A percentile compares a stretch with the other conserved stretches of the same genome.
These are phyloP conservation scores for Cosmia trapezina DNA, from an alignment of 2,888 invertebrate species.

Conservation along the genomic window DNA sequence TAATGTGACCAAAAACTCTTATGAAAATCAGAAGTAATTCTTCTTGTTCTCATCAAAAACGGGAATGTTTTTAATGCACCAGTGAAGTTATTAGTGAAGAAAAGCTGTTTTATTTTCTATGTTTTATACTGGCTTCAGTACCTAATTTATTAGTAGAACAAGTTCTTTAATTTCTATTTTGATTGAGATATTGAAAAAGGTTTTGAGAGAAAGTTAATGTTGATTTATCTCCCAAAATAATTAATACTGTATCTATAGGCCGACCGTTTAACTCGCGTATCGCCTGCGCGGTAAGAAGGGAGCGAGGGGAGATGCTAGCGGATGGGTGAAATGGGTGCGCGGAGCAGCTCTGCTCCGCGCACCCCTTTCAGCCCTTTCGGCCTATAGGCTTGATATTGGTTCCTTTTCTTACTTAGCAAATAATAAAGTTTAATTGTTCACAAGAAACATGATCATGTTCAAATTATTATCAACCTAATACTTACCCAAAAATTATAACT, in stretches of 20 bases:
- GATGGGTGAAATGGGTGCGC: too few relatives aligned
- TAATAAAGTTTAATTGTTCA: conserved; percentile 9
- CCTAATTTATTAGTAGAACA: neutral
- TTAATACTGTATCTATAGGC: neutral
- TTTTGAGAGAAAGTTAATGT: neutral
- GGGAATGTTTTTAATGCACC: conserved; percentile 6
- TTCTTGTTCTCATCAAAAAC: conserved; percentile 2
- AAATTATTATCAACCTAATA: conserved; percentile 9
- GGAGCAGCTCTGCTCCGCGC: too few relatives aligned
- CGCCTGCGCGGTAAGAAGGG: too few relatives aligned
- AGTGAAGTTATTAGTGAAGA: conserved; percentile 2
- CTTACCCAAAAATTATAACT: conserved; percentile 9
- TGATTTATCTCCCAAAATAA: neutral
- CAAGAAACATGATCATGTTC: neutral
- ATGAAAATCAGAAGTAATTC: conserved; percentile 1
- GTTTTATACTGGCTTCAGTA: neutral
- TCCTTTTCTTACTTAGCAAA: conserved; percentile 1
- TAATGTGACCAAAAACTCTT: neutral
- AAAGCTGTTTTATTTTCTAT: neutral
- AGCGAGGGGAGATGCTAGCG: too few relatives aligned
- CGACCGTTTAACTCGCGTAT: too few relatives aligned
- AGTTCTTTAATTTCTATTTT: conserved; percentile 7
- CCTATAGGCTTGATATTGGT: neutral
- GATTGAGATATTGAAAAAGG: too few relatives aligned
- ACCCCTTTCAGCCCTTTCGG: too few relatives aligned